phyloP scores from a whole-genome alignment of 35 echinoderm and acorn worm genomes.

The Hemicentrotus pulcherrimus region DNA sequence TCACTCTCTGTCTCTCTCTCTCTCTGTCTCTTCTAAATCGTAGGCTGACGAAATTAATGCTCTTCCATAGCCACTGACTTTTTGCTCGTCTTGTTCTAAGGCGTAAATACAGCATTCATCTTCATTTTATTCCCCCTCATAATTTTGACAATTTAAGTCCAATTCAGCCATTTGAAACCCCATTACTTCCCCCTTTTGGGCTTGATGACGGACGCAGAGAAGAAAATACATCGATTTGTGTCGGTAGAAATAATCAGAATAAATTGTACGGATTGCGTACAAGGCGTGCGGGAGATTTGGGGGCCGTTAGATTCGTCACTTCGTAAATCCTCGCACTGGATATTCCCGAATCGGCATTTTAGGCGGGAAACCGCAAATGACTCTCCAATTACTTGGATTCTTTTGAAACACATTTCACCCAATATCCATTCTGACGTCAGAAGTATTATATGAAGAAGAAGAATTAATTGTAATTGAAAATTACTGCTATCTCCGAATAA shows the following conservation, averaged over 20 bases:
- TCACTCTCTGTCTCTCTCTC: too few species aligned
- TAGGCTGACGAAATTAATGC: neutral
- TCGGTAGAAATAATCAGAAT: conserved; percentile 6
- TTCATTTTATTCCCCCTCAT: conserved; percentile 29
- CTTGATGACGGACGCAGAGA: neutral
- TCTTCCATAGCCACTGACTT: neutral
- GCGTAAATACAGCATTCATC: conserved; percentile 35
- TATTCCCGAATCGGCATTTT: neutral
- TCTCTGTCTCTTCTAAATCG: neutral
- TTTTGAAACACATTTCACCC: neutral
- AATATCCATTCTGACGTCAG: neutral
- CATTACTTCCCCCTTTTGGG: neutral
- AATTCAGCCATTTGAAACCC: conserved; percentile 32
- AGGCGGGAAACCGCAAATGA: neutral
- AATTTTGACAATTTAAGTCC: conserved; percentile 47
- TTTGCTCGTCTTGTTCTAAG: neutral
- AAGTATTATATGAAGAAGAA: neutral
- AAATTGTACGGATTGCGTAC: conserved; percentile 3
- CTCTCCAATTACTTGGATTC: neutral
- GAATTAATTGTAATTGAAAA: conserved; percentile 7
- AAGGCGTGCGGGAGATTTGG: conserved; percentile 29
- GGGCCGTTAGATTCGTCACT: conserved; percentile 40
- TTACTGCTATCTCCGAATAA: neutral
- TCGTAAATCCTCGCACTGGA: neutral
- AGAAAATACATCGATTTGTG: neutral